phyloP scores from a whole-genome alignment of 2,888 invertebrate genomes.

The Meiosimyza platycephala region DNA sequence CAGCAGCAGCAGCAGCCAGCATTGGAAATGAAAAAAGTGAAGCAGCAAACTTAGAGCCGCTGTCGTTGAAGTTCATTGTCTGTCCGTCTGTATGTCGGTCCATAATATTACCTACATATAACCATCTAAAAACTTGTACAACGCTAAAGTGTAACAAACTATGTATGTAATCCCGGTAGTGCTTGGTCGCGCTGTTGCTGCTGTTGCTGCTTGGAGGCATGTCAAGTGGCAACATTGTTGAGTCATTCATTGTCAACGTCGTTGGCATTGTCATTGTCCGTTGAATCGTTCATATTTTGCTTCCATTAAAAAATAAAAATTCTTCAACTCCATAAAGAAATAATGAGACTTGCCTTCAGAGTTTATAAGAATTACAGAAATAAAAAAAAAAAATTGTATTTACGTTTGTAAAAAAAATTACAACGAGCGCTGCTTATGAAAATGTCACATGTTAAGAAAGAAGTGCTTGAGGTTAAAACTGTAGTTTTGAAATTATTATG shows the following conservation, averaged over 20 bases:
- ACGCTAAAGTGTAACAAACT: neutral
- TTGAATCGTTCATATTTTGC: too few relatives aligned
- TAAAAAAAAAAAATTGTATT: too few relatives aligned
- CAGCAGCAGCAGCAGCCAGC: too few relatives aligned
- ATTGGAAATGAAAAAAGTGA: neutral
- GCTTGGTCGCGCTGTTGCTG: neutral
- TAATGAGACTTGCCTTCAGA: constrained; percentile 1
- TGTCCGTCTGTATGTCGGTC: neutral
- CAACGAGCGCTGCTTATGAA: too few relatives aligned
- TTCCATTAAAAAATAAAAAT: neutral
- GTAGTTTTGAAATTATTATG: too few relatives aligned
- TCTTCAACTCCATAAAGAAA: constrained; percentile 1
- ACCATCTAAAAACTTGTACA: neutral
- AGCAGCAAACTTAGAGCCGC: neutral
- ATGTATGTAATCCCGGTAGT: constrained; percentile 9
- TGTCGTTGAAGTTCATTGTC: constrained; percentile 8
- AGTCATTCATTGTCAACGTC: constrained; percentile 23
- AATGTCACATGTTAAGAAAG: too few relatives aligned
- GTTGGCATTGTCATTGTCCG: neutral
- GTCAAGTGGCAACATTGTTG: constrained; percentile 7
- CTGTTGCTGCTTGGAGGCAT: neutral
- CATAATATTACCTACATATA: neutral
- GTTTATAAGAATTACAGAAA: neutral
- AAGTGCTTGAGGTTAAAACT: too few relatives aligned
- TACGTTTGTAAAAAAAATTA: too few relatives aligned